Percentiles rank a stretch among this genome's conserved stretches.
These are phyloP conservation scores for Craterocephalus amniculus DNA, from an alignment of 2,797 vertebrate species.

Conservation along the genomic window DNA sequence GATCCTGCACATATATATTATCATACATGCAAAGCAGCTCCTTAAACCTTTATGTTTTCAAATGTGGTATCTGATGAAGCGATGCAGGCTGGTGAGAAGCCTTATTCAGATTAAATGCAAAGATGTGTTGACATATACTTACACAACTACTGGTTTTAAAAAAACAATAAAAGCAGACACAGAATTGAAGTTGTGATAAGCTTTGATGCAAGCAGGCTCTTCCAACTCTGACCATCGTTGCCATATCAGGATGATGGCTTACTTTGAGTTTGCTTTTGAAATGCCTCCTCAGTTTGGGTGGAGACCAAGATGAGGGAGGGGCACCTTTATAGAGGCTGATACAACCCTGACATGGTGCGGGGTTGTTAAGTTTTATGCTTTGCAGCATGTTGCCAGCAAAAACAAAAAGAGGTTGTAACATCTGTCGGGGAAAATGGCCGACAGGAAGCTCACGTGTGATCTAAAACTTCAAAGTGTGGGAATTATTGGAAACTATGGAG, in stretches of 20 bases:
- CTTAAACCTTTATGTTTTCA: not conserved
- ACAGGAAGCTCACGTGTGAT: not conserved
- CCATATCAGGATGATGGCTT: not conserved
- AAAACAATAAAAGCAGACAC: too few species aligned
- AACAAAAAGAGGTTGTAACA: conserved; percentile 1
- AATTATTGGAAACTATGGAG: not conserved
- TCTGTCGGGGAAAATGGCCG: not conserved
- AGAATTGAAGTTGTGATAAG: too few species aligned
- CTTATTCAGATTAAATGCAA: too few species aligned
- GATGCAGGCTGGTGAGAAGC: too few species aligned
- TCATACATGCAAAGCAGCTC: not conserved
- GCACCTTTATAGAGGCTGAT: conserved; percentile 3
- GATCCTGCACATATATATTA: too few species aligned
- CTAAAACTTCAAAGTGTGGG: not conserved
- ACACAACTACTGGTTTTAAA: not conserved
- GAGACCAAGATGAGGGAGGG: conserved; percentile 53
- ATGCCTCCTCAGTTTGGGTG: conserved; percentile 50
- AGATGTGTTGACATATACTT: too few species aligned
- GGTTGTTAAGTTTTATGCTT: conserved; percentile 14
- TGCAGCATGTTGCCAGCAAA: conserved; percentile 17
- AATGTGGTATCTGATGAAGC: not conserved
- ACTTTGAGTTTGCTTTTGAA: conserved; percentile 2
- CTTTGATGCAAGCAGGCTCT: not conserved
- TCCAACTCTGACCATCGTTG: not conserved
- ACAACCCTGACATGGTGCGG: not conserved